A percentile compares a stretch with the other conserved stretches of the same genome.
Conservation (phyloP, 2,888 invertebrate genomes). For the Drosophila mercatorum region DNA sequence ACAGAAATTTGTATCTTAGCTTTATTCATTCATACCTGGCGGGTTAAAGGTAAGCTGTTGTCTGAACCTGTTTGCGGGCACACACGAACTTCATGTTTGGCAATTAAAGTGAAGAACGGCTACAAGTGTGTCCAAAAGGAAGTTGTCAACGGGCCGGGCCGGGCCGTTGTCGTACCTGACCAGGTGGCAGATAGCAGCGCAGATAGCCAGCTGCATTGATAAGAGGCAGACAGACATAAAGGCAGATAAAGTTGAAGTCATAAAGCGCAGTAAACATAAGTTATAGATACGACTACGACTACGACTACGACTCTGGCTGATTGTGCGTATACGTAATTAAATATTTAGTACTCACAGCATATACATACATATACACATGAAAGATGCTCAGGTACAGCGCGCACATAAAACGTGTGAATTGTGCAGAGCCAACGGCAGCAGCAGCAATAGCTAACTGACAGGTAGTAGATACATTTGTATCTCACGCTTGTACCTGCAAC, state of each 20-base stretch:
- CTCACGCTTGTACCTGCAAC: slow-evolving; percentile 62
- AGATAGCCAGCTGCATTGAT: slow-evolving; percentile 43
- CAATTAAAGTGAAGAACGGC: slow-evolving; percentile 54
- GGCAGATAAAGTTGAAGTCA: slow-evolving; percentile 50
- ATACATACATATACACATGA: slow-evolving; percentile 15
- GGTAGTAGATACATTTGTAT: slow-evolving; percentile 72
- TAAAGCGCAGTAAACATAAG: slow-evolving; percentile 15
- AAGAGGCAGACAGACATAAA: slow-evolving; percentile 21
- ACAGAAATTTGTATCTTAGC: slow-evolving; percentile 1
- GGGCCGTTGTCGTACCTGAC: slow-evolving; percentile 38
- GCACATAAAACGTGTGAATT: slow-evolving; percentile 71
- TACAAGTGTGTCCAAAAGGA: slow-evolving; percentile 52
- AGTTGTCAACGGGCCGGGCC: slow-evolving; percentile 61
- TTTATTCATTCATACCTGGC: slow-evolving; percentile 65
- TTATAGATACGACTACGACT: neutral
- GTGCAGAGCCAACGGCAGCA: slow-evolving; percentile 44
- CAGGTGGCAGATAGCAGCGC: slow-evolving; percentile 13
- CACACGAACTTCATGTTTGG: slow-evolving; percentile 7
- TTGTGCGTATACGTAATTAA: slow-evolving; percentile 46
- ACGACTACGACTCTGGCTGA: neutral
- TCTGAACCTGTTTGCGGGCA: slow-evolving; percentile 35
- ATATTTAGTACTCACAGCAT: slow-evolving; percentile 39
- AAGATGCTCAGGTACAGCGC: slow-evolving; percentile 20
- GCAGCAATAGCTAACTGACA: slow-evolving; percentile 33
- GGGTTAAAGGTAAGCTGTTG: slow-evolving; percentile 19